Evolutionary conservation across 92 coral and sea anemone genomes (phyloP).

Genomic region (Zoanthus solanderi): DNA sequence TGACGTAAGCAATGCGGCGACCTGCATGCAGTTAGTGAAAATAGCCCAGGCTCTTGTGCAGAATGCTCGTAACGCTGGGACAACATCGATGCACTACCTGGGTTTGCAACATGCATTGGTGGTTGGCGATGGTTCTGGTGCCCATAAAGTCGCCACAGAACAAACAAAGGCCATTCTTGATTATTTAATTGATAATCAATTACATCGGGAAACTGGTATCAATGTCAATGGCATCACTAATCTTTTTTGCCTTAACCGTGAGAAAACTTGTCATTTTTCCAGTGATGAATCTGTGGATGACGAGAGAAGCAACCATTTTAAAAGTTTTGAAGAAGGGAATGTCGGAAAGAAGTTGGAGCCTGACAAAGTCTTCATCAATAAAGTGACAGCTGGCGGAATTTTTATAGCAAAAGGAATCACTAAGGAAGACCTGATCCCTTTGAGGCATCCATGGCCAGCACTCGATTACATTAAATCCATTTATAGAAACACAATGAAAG

Average conservation of each 20-base stretch:
- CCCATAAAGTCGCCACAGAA: constrained; percentile 20
- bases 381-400: constrained; percentile 52
- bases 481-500: constrained; percentile 74
- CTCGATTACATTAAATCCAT: constrained; percentile 70
- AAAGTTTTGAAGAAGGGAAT: constrained; percentile 2
- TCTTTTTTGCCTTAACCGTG: constrained; percentile 33
- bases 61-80: constrained; percentile 37
- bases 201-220: constrained; percentile 55
- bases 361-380: constrained; percentile 8
- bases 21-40: constrained; percentile 37
- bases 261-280: constrained; percentile 40
- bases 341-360: neutral
- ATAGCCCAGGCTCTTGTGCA: constrained; percentile 61
- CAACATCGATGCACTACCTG: constrained; percentile 61
- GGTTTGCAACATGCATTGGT: constrained; percentile 71
- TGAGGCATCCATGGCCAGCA: constrained; percentile 73
- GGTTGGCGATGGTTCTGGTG: constrained; percentile 33
- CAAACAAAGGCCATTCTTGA: constrained; percentile 58
- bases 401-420: constrained; percentile 38
- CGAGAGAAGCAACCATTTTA: neutral
- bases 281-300: constrained; percentile 10
- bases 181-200: constrained; percentile 55
- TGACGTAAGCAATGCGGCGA: constrained; percentile 46
- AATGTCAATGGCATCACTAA: constrained; percentile 64
- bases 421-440: constrained; percentile 49